Percentiles rank a stretch among this genome's conserved stretches.
These are phyloP conservation scores for Piaya cayana DNA, from an alignment of 2,113 vertebrate species.

Conservation along the genomic window DNA sequence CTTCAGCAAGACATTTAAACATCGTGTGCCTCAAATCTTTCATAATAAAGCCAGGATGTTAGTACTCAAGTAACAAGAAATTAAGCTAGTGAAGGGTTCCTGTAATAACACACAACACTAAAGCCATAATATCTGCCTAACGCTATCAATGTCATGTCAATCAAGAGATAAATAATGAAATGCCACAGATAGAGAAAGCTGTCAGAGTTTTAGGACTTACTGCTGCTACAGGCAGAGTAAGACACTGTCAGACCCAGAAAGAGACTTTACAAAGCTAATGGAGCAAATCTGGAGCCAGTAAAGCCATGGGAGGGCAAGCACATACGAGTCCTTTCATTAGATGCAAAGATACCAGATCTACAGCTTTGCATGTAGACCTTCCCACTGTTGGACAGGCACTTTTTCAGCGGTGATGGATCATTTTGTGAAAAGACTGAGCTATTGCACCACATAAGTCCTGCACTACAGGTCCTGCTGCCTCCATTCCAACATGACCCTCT, in stretches of 20 bases:
- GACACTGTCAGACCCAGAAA: not conserved
- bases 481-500: not conserved
- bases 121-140: not conserved
- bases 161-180: not conserved
- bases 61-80: not conserved
- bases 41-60: not conserved
- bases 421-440: not conserved
- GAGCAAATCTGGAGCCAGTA: not conserved
- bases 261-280: not conserved
- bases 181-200: not conserved
- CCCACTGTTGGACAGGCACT: not conserved
- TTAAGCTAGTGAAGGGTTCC: not conserved
- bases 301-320: accelerated
- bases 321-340: not conserved
- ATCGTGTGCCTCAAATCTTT: not conserved
- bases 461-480: not conserved
- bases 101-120: not conserved
- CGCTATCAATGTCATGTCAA: not conserved
- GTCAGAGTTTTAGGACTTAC: not conserved
- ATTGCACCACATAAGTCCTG: not conserved
- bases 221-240: not conserved
- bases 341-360: not conserved
- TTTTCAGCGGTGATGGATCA: not conserved
- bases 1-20: not conserved
- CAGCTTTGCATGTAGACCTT: not conserved